These are phyloP conservation scores for Gymnodraco acuticeps DNA, from an alignment of 2,797 vertebrate species.

Conservation along the genomic window DNA sequence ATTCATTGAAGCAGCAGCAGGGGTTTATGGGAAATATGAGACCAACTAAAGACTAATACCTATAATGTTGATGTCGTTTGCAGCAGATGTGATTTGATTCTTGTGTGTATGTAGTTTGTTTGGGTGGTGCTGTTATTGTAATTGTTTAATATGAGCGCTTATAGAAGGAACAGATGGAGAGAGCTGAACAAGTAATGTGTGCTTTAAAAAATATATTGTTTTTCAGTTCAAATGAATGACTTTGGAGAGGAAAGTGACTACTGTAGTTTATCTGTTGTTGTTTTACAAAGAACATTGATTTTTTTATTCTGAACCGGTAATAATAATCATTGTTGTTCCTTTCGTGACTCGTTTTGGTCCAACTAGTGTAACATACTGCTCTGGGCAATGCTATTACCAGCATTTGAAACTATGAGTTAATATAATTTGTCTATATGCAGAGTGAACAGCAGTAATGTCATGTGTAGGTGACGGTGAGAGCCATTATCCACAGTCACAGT, in stretches of 20 bases:
- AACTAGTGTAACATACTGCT: background rate
- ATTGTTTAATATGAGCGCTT: background rate
- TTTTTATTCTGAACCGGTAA: background rate
- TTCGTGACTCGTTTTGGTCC: background rate
- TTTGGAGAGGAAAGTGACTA: too few species aligned
- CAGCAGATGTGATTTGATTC: background rate
- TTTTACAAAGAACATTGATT: background rate
- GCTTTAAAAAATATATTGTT: too few species aligned
- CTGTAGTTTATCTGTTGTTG: background rate
- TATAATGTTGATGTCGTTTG: background rate
- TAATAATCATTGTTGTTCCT: background rate
- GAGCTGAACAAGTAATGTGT: background rate
- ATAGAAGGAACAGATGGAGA: background rate
- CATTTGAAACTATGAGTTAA: background rate
- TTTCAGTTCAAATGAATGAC: too few species aligned
- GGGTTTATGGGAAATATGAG: slow-evolving; percentile 1
- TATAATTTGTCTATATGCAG: background rate
- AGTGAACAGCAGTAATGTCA: slow-evolving; percentile 24
- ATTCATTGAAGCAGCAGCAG: slow-evolving; percentile 3
- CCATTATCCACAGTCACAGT: slow-evolving; percentile 57
- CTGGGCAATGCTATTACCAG: background rate
- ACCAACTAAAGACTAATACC: background rate
- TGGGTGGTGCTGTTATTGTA: background rate
- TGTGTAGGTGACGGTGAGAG: slow-evolving; percentile 29
- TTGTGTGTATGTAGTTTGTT: background rate